Percentiles rank a stretch among this genome's conserved stretches.
Conservation (phyloP, 1,140 invertebrate species). For the Pygmarrhopalites habei region DNA sequence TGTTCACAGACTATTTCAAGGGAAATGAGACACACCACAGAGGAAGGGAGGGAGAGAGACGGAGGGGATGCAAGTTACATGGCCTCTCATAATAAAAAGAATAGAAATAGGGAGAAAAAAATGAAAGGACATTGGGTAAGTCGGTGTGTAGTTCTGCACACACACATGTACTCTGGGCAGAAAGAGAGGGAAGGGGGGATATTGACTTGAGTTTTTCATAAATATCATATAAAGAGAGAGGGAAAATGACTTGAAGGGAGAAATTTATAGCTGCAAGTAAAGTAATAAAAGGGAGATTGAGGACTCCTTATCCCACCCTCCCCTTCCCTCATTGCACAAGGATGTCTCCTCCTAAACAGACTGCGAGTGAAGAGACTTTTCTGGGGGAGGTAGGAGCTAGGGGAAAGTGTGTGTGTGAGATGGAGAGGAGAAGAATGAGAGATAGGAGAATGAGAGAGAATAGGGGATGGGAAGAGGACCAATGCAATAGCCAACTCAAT, state of each 20-base stretch:
- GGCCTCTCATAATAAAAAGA: background rate
- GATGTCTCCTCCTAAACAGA: background rate
- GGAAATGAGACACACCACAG: background rate
- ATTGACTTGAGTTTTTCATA: slow-evolving; percentile 6
- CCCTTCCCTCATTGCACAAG: background rate
- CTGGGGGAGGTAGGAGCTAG: background rate
- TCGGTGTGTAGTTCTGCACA: background rate
- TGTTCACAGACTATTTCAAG: background rate
- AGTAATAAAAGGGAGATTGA: slow-evolving; percentile 11
- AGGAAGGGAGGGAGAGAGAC: background rate
- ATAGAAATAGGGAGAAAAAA: background rate
- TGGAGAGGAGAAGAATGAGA: background rate
- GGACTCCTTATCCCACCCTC: background rate
- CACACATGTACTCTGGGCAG: no score
- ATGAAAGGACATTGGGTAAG: background rate
- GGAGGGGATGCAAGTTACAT: background rate
- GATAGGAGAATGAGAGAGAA: background rate
- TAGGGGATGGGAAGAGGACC: background rate
- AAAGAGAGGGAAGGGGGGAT: no score
- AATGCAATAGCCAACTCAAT: background rate
- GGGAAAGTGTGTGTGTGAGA: background rate
- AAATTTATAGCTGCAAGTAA: background rate
- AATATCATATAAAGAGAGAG: slow-evolving; percentile 3
- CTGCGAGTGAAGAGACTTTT: background rate
- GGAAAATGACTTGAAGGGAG: slow-evolving; percentile 6